Evolutionary conservation across 2,113 vertebrate species (phyloP).

Genomic region (Hystrix cristata): DNA sequence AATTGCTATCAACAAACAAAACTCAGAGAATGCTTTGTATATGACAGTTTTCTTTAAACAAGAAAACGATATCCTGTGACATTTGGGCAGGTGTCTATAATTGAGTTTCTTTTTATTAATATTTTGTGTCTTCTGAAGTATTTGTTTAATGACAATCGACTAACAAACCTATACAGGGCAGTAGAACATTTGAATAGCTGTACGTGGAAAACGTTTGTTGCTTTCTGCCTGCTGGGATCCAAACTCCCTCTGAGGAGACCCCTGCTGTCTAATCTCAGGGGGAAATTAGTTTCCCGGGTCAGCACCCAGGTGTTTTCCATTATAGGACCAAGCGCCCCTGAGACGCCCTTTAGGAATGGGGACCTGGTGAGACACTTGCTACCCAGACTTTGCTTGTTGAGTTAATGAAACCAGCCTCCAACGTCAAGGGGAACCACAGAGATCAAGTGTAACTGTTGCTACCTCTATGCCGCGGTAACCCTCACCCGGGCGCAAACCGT

Average conservation of each 20-base stretch:
- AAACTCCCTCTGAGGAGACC: not conserved
- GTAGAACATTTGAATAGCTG: not conserved
- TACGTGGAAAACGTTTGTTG: not conserved
- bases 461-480: fast-evolving
- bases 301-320: not conserved
- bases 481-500: not conserved
- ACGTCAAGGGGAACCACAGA: fast-evolving
- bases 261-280: fast-evolving
- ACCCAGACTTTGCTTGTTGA: not conserved
- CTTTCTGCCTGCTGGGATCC: not conserved
- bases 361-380: not conserved
- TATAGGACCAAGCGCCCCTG: fast-evolving
- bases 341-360: too few relatives aligned
- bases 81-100: conserved; percentile 44
- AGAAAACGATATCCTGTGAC: not conserved
- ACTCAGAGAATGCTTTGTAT: not conserved
- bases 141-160: conserved; percentile 46
- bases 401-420: not conserved
- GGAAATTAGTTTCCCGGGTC: not conserved
- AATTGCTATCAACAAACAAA: conserved; percentile 33
- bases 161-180: not conserved
- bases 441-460: not conserved
- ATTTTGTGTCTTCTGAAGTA: not conserved
- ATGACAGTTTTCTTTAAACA: conserved; percentile 29
- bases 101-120: not conserved